Base-by-base conservation (phyloP, 2,797 vertebrate species). In the Sparidentex hasta region DNA sequence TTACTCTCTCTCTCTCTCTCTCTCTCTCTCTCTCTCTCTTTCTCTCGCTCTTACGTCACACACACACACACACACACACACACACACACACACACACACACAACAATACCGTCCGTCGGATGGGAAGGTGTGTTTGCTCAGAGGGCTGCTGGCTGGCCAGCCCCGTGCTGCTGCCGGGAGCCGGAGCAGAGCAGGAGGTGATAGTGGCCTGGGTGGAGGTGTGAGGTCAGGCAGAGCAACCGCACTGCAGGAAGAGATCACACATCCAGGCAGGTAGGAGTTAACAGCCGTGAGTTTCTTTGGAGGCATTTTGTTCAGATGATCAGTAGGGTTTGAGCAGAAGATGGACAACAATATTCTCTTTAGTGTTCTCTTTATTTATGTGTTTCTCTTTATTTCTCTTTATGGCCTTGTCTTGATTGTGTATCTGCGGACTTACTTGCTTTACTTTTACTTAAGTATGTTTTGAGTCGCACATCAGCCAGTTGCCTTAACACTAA, bases 71-170 rank as follows among this genome's bases (percentile, higher is more conserved):
- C 27, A 27, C 27, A 33, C 58, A n/a, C 80, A 23, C 77, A 41
- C 71, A 41, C 77, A 67, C 74, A 23, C 73, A 27, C 78, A 59
- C 76, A 65, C 84, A 76, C 73, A 50, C 48, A 58, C 68, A 65
- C 58, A 73, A 74, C 65, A 87, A 65, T 74, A 64, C 77, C 58
- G 57, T 68, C 71, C 44, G 74, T 76, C 88, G 87, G 84, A 85
- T 62, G 79, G 74, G 62, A 58, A 78, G 80, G 56, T 76, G 80
- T 90, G 88, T 93, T 90, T 91, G 87, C 84, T 88, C 78, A 89
- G 88, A 73, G 80, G 71, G 74, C 65, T 86, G 89, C 65, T 18
- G 68, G 58, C 72, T 16, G 74, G 52, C 56, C 73, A n/a, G 83
- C 80, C 80, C 64, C 20, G 21, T 21, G 78, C 78, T 62, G 82